Base-by-base conservation (phyloP, 2,888 invertebrate genomes). In the Lepidocyrtinus sp. region DNA sequence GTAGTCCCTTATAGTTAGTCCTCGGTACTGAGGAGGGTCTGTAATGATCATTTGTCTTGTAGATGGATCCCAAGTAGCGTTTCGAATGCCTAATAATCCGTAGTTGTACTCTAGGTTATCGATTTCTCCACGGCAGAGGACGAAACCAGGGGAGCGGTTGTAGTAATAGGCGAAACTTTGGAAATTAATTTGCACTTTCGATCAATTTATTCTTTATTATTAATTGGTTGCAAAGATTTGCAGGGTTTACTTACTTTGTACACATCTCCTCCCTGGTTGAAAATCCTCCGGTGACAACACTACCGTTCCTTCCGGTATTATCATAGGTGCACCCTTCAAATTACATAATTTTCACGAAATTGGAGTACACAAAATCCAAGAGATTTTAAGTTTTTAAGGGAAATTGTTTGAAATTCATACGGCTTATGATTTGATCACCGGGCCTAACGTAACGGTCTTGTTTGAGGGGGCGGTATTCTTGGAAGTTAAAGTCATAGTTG, bases 401-500 rank as follows among this genome's bases (percentile, higher is more conserved):
- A 45, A 45, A 9, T 45, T 45, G 12, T 45, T 45, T 9, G 12
- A 45, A 45, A 17, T 45, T 17, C 2, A 27, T 71, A 61, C 72
- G 36, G 15, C 26, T 25, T 5, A 65, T 17, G 0, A 80, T 0
- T 1, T 61, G 68, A 70, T 80, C 79, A 17, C 82, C 82, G 3
- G 82, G 78, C 0, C 75, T 46, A 15, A 82, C 22, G 15, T 17
- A 22, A 17, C 65, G 19, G 12, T 82, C 78, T 22, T 79, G 22
- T 1, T 25, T 67, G 2, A 79, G 27, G 9, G 46, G n/a, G 12
- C 78, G 21, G 12, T 63, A 64, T 22, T 71, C 78, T 25, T 82
- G 82, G 25, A 19, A 82, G 19, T 72, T 64, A 45, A 75, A 74
- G 17, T 36, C 21, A 36, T 79, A 82, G 36, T 82, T 78, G 27